Base-by-base conservation (phyloP, 2,113 vertebrate species). In the Perccottus glenii region DNA sequence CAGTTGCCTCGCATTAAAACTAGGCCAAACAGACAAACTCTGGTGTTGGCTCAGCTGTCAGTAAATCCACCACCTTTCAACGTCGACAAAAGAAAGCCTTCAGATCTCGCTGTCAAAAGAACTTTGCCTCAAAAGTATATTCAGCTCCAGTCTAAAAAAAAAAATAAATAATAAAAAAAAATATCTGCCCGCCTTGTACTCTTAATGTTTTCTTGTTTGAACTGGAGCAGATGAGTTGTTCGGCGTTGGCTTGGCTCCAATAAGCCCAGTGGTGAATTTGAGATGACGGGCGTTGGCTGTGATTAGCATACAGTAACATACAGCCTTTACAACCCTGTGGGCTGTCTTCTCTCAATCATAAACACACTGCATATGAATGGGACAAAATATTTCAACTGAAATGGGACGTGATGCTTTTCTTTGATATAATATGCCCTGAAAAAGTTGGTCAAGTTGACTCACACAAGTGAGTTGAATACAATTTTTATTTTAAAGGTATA, bases 291-390 rank as follows among this genome's bases (percentile, higher is more conserved):
- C 48, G 64, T 58, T 80, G 70, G 65, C 81, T 72, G 53, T 67
- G 74, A 85, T 89, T 87, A 81, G 75, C 75, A 83, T 61, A 79
- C 64, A 67, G 77, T 75, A 67, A 77, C 65, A 67, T 64, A 43
- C 80, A 69, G 66, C 27, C 19, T 64, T 57, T 43, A 55, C 45
- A 66, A 49, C 51, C 57, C 77, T 50, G 49, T 71, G 64, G 42
- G 50, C 68, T 64, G 33, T 61, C 48, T 71, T 57, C 43, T 51
- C 42, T 46, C 67, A n/a, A 60, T 52, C 40, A 63, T 66, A 71
- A 71, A 70, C 35, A 64, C 51, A 55, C 40, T 10, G 14, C 33
- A n/a, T 33, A 36, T 12, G 9, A 27, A 27, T 27, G 19, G 19
- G 19, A 27, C 19, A 27, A 27, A 27, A 27, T 27, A 3, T 27